A percentile compares a stretch with the other conserved stretches of the same genome.
Conservation (phyloP, 2,113 vertebrate genomes). For the Xenopus laevis region DNA sequence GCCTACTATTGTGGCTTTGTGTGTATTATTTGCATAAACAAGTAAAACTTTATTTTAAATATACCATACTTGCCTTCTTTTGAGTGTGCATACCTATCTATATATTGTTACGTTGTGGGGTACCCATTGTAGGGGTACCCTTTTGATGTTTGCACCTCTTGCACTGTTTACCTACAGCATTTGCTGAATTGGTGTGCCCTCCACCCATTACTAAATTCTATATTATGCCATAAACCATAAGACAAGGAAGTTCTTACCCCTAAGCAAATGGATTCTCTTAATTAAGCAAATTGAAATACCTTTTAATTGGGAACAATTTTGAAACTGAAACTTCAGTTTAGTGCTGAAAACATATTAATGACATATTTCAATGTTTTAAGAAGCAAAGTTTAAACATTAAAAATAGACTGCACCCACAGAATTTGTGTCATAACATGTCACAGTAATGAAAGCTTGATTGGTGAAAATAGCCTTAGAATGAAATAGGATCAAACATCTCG, state of each 20-base stretch:
- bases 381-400: conserved; percentile 1
- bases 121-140: no score
- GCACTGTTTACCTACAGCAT: no score
- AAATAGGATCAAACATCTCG: conserved; percentile 5
- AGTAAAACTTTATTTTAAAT: no score
- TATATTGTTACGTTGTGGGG: no score
- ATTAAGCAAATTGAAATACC: background rate
- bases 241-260: background rate
- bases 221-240: background rate
- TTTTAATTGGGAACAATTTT: background rate
- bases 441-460: conserved; percentile 7
- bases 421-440: conserved; percentile 7
- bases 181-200: no score
- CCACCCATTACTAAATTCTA: no score
- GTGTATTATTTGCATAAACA: no score
- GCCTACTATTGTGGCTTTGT: no score
- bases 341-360: background rate
- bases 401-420: background rate
- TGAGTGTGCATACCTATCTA: no score
- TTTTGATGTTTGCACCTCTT: no score
- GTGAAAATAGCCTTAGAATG: background rate
- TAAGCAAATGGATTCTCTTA: conserved; percentile 8
- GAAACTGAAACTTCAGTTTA: background rate
- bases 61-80: no score
- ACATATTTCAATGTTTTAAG: background rate